Conservation (phyloP, 2,113 vertebrate genomes). For the Charadrius vociferus region DNA sequence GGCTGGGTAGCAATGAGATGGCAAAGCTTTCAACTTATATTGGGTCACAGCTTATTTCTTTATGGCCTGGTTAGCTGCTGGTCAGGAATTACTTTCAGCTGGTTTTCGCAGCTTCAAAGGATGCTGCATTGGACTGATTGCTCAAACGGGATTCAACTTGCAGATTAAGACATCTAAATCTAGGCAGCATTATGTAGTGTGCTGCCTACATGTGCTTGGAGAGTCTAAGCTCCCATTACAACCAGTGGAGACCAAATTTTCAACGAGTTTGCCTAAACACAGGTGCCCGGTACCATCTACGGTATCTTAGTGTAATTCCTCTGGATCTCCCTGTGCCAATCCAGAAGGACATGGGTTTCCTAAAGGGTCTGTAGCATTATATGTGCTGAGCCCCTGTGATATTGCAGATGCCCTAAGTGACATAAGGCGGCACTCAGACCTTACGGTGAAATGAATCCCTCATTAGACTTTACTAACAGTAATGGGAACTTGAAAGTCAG, state of each 20-base stretch:
- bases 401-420: neutral
- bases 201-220: neutral
- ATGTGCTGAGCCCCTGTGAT: neutral
- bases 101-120: slow-evolving; percentile 42
- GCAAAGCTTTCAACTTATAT: slow-evolving; percentile 15
- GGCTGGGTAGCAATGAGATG: slow-evolving; percentile 42
- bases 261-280: neutral
- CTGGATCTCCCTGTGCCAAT: neutral
- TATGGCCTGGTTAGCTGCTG: slow-evolving; percentile 32
- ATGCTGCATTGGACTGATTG: neutral
- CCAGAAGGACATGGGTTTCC: neutral
- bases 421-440: neutral
- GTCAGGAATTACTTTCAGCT: slow-evolving; percentile 38
- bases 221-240: neutral
- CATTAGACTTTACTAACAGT: neutral
- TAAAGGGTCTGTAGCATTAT: neutral
- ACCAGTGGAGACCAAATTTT: neutral
- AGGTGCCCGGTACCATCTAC: neutral
- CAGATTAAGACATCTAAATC: neutral
- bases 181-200: neutral
- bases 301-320: neutral
- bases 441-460: neutral
- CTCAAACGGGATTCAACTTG: slow-evolving; percentile 15
- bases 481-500: neutral
- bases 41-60: slow-evolving; percentile 16